Percentiles rank a stretch among this genome's conserved stretches.
These are phyloP conservation scores for Varecia variegata DNA, from an alignment of 2,797 vertebrate species.

Conservation along the genomic window DNA sequence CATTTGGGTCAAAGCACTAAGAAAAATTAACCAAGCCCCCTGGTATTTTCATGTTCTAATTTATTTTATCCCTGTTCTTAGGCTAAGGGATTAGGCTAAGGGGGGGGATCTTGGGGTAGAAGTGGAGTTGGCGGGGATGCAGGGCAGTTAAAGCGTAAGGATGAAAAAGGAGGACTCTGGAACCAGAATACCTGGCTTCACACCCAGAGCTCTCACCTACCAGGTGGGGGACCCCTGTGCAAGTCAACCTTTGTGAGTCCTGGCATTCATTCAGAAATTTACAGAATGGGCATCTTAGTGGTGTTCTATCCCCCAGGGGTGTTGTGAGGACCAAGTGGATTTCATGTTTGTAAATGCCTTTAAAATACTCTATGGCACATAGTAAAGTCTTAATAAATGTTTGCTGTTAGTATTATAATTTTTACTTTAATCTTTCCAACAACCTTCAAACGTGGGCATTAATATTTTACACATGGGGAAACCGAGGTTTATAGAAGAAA, in stretches of 20 bases:
- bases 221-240: not conserved
- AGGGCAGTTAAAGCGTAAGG: not conserved
- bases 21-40: not conserved
- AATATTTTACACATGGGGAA: not conserved
- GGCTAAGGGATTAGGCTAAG: not conserved
- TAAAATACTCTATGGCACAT: not conserved
- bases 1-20: not conserved
- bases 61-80: not conserved
- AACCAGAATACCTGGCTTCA: not conserved
- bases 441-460: not conserved
- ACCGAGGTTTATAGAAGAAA: not conserved
- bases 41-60: not conserved
- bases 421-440: not conserved
- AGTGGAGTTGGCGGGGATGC: not conserved
- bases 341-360: not conserved
- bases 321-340: not conserved
- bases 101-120: too few species aligned
- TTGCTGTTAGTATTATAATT: conserved; percentile 2
- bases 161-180: not conserved
- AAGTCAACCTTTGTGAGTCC: not conserved
- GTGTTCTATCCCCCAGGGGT: not conserved
- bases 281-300: not conserved
- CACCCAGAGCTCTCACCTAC: not conserved
- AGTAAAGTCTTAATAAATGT: not conserved
- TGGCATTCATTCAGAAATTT: not conserved